Evolutionary conservation across 2,888 invertebrate genomes (phyloP), one percentile per base, ranked within the genome.

Genomic region (Melinopterus prodromus): DNA sequence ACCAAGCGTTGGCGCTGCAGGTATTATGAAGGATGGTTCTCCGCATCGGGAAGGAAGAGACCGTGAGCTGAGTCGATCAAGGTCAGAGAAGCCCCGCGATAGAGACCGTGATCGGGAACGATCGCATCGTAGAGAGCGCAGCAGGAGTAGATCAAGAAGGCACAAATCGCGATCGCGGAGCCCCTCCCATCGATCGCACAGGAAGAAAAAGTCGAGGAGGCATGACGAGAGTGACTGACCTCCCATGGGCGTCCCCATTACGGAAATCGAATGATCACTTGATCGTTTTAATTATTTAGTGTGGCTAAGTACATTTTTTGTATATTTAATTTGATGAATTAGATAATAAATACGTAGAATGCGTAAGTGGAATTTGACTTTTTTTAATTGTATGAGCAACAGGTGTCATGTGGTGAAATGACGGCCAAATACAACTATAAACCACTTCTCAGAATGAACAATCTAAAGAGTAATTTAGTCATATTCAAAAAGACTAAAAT

Each of bases 91-190:
- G 77, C 88, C 88, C 0, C 85, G 87, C 78, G 88, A 88, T 0
- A 82, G 86, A 1, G 88, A 88, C 16, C 88, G 90, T 82, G 91
- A 91, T 1, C 85, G 90, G 70, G 91, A 91, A 81, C 85, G 94
- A 82, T 94, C 94, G 6, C 93, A 94, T 86, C 90, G 94, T 79
- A 90, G 94, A 15, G 94, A 94, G 81, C 90, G 94, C 79, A 93
- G 94, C n/a, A 91, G 93, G 12, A 93, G 94, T 9, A 90, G 93
- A 79, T 93, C 93, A 0, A 88, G 92, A 84, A 91, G 95, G 79
- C 94, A 94, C 88, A 94, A 94, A 87, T 94, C 94, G 1, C 90
- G 94, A 74, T 94, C 94, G 5, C 91, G 84, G 38, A 94, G 94
- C 85, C 94, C 94, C 72, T 92, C 93, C 80, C 92, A 93, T 82